Conservation (phyloP, 2,113 vertebrate genomes). For the Holacanthus passer region DNA sequence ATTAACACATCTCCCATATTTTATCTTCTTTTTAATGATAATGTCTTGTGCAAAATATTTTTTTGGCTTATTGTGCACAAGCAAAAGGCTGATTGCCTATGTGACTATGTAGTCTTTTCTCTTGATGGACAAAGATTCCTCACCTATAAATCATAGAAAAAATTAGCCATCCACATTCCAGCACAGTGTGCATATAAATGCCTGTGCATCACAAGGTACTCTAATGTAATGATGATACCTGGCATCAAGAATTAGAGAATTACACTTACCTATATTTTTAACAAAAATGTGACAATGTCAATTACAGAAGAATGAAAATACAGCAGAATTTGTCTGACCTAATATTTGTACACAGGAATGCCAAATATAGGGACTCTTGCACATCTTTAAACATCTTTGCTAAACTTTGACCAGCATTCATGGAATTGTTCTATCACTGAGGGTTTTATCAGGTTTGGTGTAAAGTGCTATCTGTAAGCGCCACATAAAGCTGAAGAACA, state of each 20-base stretch:
- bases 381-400: background rate
- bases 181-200: background rate
- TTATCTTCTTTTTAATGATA: too few species aligned
- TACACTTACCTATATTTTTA: background rate
- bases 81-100: too few species aligned
- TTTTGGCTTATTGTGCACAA: background rate
- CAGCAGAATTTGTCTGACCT: background rate
- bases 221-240: background rate
- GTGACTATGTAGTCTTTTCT: background rate
- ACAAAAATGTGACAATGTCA: background rate
- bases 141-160: background rate
- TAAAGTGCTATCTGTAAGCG: slow-evolving; percentile 36
- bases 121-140: too few species aligned
- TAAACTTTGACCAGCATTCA: slow-evolving; percentile 33
- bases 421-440: slow-evolving; percentile 13
- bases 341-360: background rate
- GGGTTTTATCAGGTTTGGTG: slow-evolving; percentile 45
- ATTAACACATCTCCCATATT: too few species aligned
- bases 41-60: too few species aligned
- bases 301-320: background rate
- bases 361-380: background rate
- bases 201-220: background rate
- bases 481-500: slow-evolving; percentile 59
- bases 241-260: background rate
- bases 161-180: background rate